These are phyloP conservation scores for Streptopelia turtur DNA, from an alignment of 2,797 vertebrate genomes.

Conservation along the genomic window DNA sequence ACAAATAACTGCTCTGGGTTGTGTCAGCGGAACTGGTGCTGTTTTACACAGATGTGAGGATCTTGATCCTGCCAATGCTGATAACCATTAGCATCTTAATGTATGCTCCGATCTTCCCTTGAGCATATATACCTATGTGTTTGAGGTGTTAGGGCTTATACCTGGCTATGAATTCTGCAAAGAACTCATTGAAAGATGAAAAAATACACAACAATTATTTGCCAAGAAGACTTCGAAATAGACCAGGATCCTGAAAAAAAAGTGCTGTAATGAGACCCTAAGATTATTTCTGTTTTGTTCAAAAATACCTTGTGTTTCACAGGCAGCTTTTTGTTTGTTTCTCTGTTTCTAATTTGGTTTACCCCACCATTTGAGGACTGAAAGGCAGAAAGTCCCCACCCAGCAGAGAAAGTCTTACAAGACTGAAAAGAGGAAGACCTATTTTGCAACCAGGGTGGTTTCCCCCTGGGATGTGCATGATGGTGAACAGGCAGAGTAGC, in stretches of 20 bases:
- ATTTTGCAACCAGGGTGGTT: slow-evolving; percentile 31
- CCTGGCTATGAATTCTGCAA: neutral
- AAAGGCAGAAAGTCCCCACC: slow-evolving; percentile 27
- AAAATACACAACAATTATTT: neutral
- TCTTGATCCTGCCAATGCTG: neutral
- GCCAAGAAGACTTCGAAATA: neutral
- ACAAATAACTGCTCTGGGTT: neutral
- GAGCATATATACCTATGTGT: neutral
- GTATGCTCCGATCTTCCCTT: neutral
- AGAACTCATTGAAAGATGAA: neutral
- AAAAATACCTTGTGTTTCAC: neutral
- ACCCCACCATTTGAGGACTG: neutral
- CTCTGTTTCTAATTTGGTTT: neutral
- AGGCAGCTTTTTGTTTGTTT: neutral
- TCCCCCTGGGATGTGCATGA: neutral
- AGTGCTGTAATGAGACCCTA: neutral
- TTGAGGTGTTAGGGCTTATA: neutral
- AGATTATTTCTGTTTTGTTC: neutral
- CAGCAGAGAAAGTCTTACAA: slow-evolving; percentile 20
- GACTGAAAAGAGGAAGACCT: slow-evolving; percentile 31
- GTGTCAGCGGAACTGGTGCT: neutral
- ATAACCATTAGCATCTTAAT: neutral
- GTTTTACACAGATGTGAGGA: neutral
- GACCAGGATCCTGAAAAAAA: neutral
- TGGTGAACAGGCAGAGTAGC: neutral